Conservation (phyloP, 2,888 invertebrate genomes). For the Aleiodes testaceus region DNA sequence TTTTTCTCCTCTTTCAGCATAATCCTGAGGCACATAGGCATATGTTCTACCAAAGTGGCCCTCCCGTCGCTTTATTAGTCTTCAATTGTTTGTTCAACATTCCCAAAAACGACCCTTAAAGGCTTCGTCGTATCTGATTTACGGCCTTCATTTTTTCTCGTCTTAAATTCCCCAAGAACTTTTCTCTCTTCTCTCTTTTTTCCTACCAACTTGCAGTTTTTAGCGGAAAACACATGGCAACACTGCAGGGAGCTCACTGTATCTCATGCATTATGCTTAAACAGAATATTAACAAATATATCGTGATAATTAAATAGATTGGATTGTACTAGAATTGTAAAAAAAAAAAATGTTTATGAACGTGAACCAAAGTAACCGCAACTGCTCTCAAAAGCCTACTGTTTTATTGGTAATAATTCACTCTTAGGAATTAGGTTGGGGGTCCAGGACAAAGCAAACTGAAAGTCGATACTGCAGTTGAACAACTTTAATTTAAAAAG, state of each 20-base stretch:
- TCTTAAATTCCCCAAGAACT: slow-evolving; percentile 35
- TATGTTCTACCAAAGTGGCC: slow-evolving; percentile 64
- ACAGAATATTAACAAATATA: no score
- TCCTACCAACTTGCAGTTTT: slow-evolving; percentile 15
- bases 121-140: slow-evolving; percentile 67
- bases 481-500: no score
- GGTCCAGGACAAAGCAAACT: slow-evolving; percentile 15
- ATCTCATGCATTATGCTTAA: no score
- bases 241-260: slow-evolving; percentile 4
- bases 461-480: neutral
- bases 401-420: slow-evolving; percentile 66
- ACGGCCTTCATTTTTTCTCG: slow-evolving; percentile 57
- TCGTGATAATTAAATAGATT: no score
- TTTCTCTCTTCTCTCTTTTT: neutral
- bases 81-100: slow-evolving; percentile 73
- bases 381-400: neutral
- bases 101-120: slow-evolving; percentile 71
- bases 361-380: neutral
- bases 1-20: slow-evolving; percentile 24
- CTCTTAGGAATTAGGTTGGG: slow-evolving; percentile 62
- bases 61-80: slow-evolving; percentile 70
- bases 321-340: no score
- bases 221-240: slow-evolving; percentile 27
- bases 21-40: slow-evolving; percentile 39
- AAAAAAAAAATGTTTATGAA: neutral